A percentile compares a stretch with the other conserved stretches of the same genome.
Evolutionary conservation across 2,797 vertebrate species (phyloP).

Genomic region (Spinibarbus caldwelli): DNA sequence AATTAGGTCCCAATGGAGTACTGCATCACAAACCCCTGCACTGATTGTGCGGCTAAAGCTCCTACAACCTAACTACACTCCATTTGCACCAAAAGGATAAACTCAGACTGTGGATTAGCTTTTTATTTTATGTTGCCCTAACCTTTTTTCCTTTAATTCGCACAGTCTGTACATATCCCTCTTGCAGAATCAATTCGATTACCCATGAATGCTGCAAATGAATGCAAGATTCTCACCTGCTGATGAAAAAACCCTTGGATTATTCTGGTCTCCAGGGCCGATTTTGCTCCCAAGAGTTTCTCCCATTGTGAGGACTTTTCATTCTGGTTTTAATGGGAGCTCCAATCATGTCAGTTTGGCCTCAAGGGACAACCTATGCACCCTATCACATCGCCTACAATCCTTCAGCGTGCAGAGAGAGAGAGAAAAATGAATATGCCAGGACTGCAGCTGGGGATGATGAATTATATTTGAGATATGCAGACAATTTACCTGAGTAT

Average conservation of each 20-base stretch:
- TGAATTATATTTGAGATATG: slow-evolving; percentile 53
- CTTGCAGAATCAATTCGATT: slow-evolving; percentile 13
- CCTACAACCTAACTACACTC: slow-evolving; percentile 25
- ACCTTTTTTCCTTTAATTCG: slow-evolving; percentile 6
- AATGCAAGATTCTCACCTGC: slow-evolving; percentile 34
- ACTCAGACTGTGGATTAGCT: neutral
- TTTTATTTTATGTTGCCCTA: slow-evolving; percentile 6
- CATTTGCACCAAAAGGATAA: slow-evolving; percentile 35
- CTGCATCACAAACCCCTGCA: slow-evolving; percentile 41
- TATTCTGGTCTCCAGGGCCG: slow-evolving; percentile 16
- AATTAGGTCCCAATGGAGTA: slow-evolving; percentile 52
- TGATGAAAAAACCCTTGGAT: slow-evolving; percentile 8
- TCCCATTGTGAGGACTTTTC: slow-evolving; percentile 41
- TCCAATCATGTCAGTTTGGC: slow-evolving; percentile 54
- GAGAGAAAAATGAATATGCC: slow-evolving; percentile 50
- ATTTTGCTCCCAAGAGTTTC: slow-evolving; percentile 39
- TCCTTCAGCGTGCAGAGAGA: slow-evolving; percentile 37
- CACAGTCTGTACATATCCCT: neutral
- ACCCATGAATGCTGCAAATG: neutral
- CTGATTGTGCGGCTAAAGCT: slow-evolving; percentile 38
- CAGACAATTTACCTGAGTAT: slow-evolving; percentile 41
- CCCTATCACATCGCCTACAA: slow-evolving; percentile 35
- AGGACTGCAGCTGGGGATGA: slow-evolving; percentile 42
- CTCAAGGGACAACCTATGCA: slow-evolving; percentile 55
- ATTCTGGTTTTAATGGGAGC: slow-evolving; percentile 50